Conservation (phyloP, 2,888 invertebrate genomes). For the Lasioglossum leucozonium region DNA sequence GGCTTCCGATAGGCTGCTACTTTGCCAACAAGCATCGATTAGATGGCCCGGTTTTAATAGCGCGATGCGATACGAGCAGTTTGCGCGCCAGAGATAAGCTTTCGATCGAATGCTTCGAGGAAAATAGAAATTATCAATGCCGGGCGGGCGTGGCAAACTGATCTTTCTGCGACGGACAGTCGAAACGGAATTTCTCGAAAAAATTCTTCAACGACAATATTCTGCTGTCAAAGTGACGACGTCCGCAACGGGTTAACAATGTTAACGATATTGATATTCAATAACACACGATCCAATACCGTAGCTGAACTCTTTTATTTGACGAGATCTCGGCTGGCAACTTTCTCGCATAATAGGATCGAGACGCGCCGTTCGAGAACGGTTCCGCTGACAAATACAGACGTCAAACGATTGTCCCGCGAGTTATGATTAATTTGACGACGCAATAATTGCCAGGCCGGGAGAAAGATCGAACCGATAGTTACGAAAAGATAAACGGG, state of each 20-base stretch:
- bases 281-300: neutral
- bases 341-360: neutral
- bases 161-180: neutral
- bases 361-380: neutral
- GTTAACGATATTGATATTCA: neutral
- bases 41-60: neutral
- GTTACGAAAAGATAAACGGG: slow-evolving; percentile 66
- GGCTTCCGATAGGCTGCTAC: neutral
- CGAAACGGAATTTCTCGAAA: neutral
- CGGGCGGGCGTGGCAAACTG: neutral
- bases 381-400: slow-evolving; percentile 49
- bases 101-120: neutral
- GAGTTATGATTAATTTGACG: slow-evolving; percentile 76
- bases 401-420: slow-evolving; percentile 63
- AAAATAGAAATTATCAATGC: neutral
- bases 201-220: neutral
- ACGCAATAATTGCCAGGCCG: slow-evolving; percentile 76
- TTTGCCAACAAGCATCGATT: neutral
- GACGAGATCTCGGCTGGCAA: too few species aligned
- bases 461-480: slow-evolving; percentile 69
- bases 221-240: neutral
- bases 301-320: neutral
- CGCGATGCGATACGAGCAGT: neutral
- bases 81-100: neutral
- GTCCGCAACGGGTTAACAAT: too few species aligned